Base-by-base conservation (phyloP, 1,140 invertebrate species). In the Oreohelix idahoensis region DNA sequence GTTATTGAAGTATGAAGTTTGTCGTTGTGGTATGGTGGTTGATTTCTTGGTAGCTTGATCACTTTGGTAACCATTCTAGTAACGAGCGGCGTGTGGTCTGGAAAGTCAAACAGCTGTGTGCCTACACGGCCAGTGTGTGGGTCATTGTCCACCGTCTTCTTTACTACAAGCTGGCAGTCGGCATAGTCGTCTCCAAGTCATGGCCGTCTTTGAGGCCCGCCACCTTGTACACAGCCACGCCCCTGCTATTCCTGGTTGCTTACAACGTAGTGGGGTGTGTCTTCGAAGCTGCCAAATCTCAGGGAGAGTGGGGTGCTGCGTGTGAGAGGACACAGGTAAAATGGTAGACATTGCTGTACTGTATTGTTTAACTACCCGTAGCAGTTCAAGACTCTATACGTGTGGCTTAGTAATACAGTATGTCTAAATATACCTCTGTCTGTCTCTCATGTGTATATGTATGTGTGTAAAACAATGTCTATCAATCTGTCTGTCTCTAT, bases 321-420 rank as follows among this genome's bases (percentile, higher is more conserved):
- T 86, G 89, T 75, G 80, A 80, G 70, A 87, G 93, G 69, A 69
- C 92, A 63, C 86, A 92, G 88, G 92, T 93, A 88, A 82, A 74
- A 35, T 75, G 53, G 53, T 58, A 4, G 42, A 5, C 15, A n/a
- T n/a, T n/a, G n/a, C n/a, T n/a, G n/a, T n/a, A n/a, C n/a, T n/a
- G n/a, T n/a, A n/a, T n/a, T n/a, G n/a, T n/a, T n/a, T n/a, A n/a
- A n/a, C n/a, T n/a, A n/a, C n/a, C n/a, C n/a, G n/a, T n/a, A n/a
- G n/a, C n/a, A n/a, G n/a, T n/a, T n/a, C n/a, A n/a, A n/a, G n/a
- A n/a, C n/a, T n/a, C n/a, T n/a, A n/a, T n/a, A n/a, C n/a, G n/a
- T n/a, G n/a, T n/a, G n/a, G n/a, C n/a, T n/a, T n/a, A n/a, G n/a
- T n/a, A n/a, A n/a, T n/a, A n/a, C n/a, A n/a, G n/a, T n/a, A n/a